These are phyloP conservation scores for Hirundichthys speculiger DNA, from an alignment of 2,113 vertebrate species.

Conservation along the genomic window DNA sequence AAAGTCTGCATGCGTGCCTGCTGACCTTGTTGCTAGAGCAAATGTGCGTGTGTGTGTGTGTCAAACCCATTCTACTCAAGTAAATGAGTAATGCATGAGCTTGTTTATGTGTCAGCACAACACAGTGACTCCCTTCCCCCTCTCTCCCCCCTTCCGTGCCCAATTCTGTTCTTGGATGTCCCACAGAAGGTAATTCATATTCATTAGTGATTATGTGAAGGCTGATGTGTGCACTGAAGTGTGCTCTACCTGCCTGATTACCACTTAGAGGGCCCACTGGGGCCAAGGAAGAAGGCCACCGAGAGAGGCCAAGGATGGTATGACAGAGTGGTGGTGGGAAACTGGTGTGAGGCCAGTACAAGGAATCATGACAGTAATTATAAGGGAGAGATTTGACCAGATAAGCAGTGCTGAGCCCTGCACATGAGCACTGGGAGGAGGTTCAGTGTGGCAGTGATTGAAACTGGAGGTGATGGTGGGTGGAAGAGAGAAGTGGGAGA, in stretches of 20 bases:
- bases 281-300: slow-evolving; percentile 35
- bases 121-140: slow-evolving; percentile 36
- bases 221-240: slow-evolving; percentile 77
- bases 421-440: slow-evolving; percentile 66
- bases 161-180: slow-evolving; percentile 63
- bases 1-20: not conserved
- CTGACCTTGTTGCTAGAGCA: slow-evolving; percentile 51
- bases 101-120: slow-evolving; percentile 72
- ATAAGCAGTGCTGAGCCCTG: slow-evolving; percentile 71
- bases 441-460: slow-evolving; percentile 54
- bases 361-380: slow-evolving; percentile 73
- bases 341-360: slow-evolving; percentile 27
- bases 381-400: slow-evolving; percentile 74
- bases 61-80: slow-evolving; percentile 45
- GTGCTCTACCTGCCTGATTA: slow-evolving; percentile 82
- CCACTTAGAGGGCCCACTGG: slow-evolving; percentile 69
- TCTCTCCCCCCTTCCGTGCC: slow-evolving; percentile 12
- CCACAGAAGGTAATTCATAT: slow-evolving; percentile 80
- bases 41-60: slow-evolving; percentile 34
- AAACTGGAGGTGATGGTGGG: slow-evolving; percentile 41
- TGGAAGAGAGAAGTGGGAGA: slow-evolving; percentile 14
- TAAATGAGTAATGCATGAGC: slow-evolving; percentile 71
- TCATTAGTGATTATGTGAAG: slow-evolving; percentile 78
- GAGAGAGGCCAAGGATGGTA: slow-evolving; percentile 46
- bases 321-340: slow-evolving; percentile 46